A percentile compares a stretch with the other conserved stretches of the same genome.
These are phyloP conservation scores for Gallinago paraguaiae DNA, from an alignment of 2,113 vertebrate genomes.

Conservation along the genomic window DNA sequence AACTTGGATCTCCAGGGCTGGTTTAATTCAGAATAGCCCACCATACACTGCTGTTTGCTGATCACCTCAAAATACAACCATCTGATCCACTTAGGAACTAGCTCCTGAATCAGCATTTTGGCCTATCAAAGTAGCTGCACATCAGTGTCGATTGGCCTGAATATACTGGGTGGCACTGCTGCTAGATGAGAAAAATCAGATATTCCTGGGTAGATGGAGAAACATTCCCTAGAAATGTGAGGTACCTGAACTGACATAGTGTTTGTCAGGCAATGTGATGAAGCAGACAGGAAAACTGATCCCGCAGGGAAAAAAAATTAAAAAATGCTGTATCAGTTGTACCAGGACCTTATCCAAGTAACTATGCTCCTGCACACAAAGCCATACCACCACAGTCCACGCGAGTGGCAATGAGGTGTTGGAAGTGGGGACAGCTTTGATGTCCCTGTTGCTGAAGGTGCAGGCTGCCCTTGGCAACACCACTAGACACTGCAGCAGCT, in stretches of 20 bases:
- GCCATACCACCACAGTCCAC: not conserved
- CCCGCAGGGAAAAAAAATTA: not conserved
- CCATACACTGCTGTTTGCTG: not conserved
- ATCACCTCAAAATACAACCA: not conserved
- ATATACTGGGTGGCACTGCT: not conserved
- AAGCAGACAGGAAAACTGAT: not conserved
- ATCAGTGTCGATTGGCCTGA: not conserved
- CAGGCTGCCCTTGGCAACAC: not conserved
- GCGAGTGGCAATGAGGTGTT: not conserved
- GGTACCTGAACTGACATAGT: not conserved
- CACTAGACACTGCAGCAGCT: not conserved
- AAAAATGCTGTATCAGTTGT: not conserved
- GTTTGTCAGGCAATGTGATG: not conserved
- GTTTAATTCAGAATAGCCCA: not conserved
- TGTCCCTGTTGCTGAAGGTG: not conserved
- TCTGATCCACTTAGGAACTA: not conserved
- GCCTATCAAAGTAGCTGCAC: not conserved
- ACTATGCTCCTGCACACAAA: accelerated
- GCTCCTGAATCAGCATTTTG: not conserved
- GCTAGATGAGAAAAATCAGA: not conserved
- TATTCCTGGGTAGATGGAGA: not conserved
- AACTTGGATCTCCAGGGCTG: not conserved
- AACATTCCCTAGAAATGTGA: not conserved
- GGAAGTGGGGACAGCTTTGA: not conserved
- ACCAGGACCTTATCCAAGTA: not conserved